phyloP scores from a whole-genome alignment of 2,888 invertebrate species.

The Minunthozetes semirufus region DNA sequence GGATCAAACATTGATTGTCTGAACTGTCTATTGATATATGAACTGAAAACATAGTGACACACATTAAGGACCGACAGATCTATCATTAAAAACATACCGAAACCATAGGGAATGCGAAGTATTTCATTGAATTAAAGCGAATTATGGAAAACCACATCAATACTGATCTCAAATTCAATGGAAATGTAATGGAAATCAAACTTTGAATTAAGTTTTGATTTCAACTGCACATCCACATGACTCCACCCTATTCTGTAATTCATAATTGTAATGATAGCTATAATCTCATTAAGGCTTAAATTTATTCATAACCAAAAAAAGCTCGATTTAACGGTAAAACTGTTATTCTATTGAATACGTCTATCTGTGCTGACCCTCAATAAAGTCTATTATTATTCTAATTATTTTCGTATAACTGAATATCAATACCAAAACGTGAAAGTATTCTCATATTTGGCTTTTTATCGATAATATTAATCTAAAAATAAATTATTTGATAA shows the following conservation, averaged over 20 bases:
- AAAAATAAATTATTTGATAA: not conserved
- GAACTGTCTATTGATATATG: not conserved
- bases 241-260: not conserved
- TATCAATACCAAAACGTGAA: slow-evolving; percentile 4
- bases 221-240: not conserved
- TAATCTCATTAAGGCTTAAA: not conserved
- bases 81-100: not conserved
- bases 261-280: not conserved
- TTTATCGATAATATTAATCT: not conserved
- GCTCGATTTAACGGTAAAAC: no score
- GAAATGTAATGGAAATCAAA: not conserved
- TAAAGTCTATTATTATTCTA: not conserved
- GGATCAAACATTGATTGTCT: not conserved
- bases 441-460: not conserved
- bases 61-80: not conserved
- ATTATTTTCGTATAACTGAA: not conserved
- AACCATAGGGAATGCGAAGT: not conserved
- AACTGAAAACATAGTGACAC: slow-evolving; percentile 6
- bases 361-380: not conserved
- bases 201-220: not conserved
- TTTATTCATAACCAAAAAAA: not conserved
- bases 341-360: not conserved
- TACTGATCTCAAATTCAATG: not conserved
- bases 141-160: not conserved
- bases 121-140: not conserved